Conservation (phyloP, 1,140 invertebrate species). For the Argopecten irradians region DNA sequence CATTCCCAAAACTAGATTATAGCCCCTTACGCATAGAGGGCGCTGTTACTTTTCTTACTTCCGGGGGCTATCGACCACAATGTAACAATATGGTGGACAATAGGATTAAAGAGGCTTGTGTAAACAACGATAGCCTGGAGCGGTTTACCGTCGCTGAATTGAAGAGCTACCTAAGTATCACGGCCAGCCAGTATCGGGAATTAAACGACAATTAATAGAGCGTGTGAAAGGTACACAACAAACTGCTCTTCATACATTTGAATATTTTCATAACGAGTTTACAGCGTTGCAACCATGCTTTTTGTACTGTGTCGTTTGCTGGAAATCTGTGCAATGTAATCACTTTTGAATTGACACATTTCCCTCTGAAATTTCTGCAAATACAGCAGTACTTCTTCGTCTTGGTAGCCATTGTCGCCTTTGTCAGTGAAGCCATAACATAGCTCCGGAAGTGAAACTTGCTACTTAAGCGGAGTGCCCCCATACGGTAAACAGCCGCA, state of each 20-base stretch:
- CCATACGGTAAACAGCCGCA: not conserved
- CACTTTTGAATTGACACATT: not conserved
- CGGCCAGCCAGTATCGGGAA: no score
- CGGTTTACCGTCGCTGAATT: no score
- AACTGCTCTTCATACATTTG: not conserved
- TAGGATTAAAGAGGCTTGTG: no score
- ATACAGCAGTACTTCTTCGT: slow-evolving; percentile 27
- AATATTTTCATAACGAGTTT: slow-evolving; percentile 7
- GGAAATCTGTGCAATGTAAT: slow-evolving; percentile 29
- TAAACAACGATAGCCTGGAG: no score
- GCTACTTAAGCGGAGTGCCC: not conserved
- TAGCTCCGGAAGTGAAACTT: not conserved
- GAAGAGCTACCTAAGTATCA: no score
- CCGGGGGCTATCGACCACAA: no score
- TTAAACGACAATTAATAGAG: no score
- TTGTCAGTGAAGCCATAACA: not conserved
- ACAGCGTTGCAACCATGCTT: slow-evolving; percentile 25
- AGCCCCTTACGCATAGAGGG: no score
- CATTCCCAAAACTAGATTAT: no score
- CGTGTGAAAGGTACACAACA: no score
- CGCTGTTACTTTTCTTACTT: no score
- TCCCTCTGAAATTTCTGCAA: slow-evolving; percentile 11
- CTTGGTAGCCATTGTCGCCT: not conserved
- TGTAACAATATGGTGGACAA: no score
- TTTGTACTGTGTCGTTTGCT: slow-evolving; percentile 11